Evolutionary conservation across 2,888 invertebrate genomes (phyloP).

Genomic region (Glyphotaelius pellucidus): DNA sequence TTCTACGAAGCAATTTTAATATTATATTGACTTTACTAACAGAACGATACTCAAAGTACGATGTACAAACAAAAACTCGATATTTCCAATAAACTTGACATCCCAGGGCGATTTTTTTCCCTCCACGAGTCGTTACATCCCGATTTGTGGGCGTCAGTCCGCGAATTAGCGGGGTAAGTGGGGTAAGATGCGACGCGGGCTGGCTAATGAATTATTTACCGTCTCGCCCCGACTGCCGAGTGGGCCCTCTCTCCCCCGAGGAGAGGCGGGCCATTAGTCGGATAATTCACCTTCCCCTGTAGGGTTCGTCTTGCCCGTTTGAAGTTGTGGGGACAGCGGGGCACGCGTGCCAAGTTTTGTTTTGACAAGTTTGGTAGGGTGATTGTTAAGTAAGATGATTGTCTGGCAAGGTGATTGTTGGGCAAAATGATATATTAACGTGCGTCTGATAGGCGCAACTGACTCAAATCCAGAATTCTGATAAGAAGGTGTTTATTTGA

Average conservation of each 20-base stretch:
- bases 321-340: neutral
- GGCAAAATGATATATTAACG: neutral
- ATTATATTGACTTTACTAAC: too few relatives aligned
- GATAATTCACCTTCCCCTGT: slow-evolving; percentile 10
- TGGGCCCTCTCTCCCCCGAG: neutral
- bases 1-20: too few relatives aligned
- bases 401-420: neutral
- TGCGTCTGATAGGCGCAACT: neutral
- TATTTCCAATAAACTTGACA: neutral
- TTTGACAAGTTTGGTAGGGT: neutral
- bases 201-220: slow-evolving; percentile 48
- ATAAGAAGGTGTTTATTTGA: neutral
- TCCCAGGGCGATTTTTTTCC: neutral
- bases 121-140: slow-evolving; percentile 13
- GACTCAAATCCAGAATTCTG: too few relatives aligned
- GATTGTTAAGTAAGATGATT: neutral
- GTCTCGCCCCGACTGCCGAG: slow-evolving; percentile 19
- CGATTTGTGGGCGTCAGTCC: slow-evolving; percentile 25
- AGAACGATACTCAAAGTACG: neutral
- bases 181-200: slow-evolving; percentile 24
- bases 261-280: slow-evolving; percentile 12
- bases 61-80: neutral
- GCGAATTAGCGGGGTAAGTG: slow-evolving; percentile 34
- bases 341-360: neutral
- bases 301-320: neutral